Base-by-base conservation (phyloP, 1,140 invertebrate species). In the Eupeodes corollae region DNA sequence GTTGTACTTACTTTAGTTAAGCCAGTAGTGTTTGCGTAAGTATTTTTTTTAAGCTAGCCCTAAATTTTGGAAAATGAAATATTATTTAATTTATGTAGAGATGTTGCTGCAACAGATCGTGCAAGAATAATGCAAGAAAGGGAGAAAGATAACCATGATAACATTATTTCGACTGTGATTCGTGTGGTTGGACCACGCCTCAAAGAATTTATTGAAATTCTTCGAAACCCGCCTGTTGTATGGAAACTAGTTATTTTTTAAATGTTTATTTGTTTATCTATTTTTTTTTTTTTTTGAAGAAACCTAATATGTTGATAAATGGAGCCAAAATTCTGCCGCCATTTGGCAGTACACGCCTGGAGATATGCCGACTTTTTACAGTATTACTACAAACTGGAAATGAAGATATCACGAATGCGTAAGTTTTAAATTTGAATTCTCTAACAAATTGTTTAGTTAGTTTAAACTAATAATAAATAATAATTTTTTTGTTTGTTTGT, bases 221-320 rank as follows among this genome's bases (percentile, higher is more conserved):
- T 90, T 12, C 49, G 79, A 32, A 75, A 86, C 56, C 86, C 86
- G 53, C 85, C 86, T 60, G 73, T 78, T 67, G 84, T 87, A 69
- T 71, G 62, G 63, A 14, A 15, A 33, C 30, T 16, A 14, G n/a
- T 6, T 5, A 12, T 18, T 16, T 40, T 14, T 15, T 13, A 8
- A 32, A 19, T 37, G 38, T 38, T 13, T 21, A 26, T 15, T 35
- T 14, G 35, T 10, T 44, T 43, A 9, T 26, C 13, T 43, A 15
- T 16, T 19, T 15, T 42, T 32, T 38, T 13, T 40, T 53, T 52
- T 63, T 52, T 49, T 45, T 48, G 31, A 41, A 67, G 61, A 68
- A 59, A 56, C 58, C 62, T 10, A 52, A 51, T 33, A 42, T 66
- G 42, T 50, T 57, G 16, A 67, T 54, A 12, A 62, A 60, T n/a